Evolutionary conservation across 2,113 vertebrate genomes (phyloP).

Genomic region (Crocuta crocuta): DNA sequence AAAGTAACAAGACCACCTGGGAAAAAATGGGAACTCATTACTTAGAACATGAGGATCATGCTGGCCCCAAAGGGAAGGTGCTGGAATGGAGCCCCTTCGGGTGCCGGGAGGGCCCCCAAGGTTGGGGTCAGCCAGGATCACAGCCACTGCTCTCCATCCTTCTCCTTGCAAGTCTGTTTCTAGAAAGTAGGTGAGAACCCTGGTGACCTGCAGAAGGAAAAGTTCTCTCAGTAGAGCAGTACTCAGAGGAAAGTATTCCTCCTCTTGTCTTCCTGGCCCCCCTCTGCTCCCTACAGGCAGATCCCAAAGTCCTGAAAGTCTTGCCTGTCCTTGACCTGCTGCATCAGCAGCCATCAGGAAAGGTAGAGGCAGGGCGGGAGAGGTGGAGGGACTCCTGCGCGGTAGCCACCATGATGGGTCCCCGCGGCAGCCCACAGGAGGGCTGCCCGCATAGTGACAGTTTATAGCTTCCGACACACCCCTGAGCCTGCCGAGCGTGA

Average conservation of each 20-base stretch:
- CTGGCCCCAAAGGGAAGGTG: neutral
- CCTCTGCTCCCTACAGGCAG: conserved; percentile 54
- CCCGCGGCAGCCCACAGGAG: neutral
- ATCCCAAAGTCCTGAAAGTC: conserved; percentile 83
- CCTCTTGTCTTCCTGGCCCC: conserved; percentile 28
- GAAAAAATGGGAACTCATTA: neutral
- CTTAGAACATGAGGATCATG: neutral
- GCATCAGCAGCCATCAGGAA: neutral
- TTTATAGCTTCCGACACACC: conserved; percentile 78
- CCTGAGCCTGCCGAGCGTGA: conserved; percentile 66
- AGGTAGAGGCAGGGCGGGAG: conserved; percentile 57
- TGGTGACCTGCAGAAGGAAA: neutral
- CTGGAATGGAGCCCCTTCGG: neutral
- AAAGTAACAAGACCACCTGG: neutral
- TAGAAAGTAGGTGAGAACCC: conserved; percentile 46
- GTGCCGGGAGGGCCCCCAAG: neutral
- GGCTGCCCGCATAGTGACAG: conserved; percentile 82
- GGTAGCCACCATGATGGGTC: conserved; percentile 37
- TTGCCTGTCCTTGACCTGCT: conserved; percentile 82
- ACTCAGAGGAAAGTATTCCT: conserved; percentile 14
- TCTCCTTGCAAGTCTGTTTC: conserved; percentile 16
- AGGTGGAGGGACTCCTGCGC: neutral
- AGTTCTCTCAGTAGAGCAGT: conserved; percentile 55
- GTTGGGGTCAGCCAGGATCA: neutral
- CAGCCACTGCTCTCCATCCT: neutral